Percentiles rank a stretch among this genome's conserved stretches.
phyloP scores from a whole-genome alignment of 2,888 invertebrate genomes.

The Campoletis raptor region DNA sequence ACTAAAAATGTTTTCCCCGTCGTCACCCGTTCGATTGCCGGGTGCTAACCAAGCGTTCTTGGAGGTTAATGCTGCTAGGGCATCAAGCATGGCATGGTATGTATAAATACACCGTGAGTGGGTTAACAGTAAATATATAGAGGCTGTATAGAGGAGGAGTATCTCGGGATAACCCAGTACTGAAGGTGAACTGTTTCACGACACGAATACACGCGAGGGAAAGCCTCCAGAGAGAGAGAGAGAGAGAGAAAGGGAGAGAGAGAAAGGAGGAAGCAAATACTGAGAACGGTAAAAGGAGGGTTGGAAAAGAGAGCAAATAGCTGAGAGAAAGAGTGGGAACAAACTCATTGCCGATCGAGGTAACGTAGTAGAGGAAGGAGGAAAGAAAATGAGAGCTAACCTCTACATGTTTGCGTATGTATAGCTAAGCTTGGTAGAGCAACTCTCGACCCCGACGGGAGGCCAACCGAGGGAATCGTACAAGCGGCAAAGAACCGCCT shows the following conservation, averaged over 20 bases:
- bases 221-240: slow-evolving; percentile 45
- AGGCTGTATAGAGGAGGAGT: slow-evolving; percentile 25
- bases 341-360: slow-evolving; percentile 53
- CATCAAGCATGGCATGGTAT: slow-evolving; percentile 51
- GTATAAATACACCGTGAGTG: slow-evolving; percentile 37
- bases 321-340: slow-evolving; percentile 62
- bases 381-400: slow-evolving; percentile 68
- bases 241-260: slow-evolving; percentile 43
- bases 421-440: slow-evolving; percentile 50
- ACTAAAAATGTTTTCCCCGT: slow-evolving; percentile 39
- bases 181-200: slow-evolving; percentile 68
- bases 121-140: slow-evolving; percentile 49
- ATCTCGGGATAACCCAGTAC: slow-evolving; percentile 53
- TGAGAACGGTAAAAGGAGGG: slow-evolving; percentile 35
- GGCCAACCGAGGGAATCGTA: slow-evolving; percentile 68
- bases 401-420: slow-evolving; percentile 17
- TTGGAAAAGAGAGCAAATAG: slow-evolving; percentile 70
- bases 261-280: slow-evolving; percentile 35
- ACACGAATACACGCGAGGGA: slow-evolving; percentile 72
- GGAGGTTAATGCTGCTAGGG: slow-evolving; percentile 36
- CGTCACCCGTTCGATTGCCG: slow-evolving; percentile 43
- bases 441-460: slow-evolving; percentile 65
- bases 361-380: slow-evolving; percentile 60
- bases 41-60: slow-evolving; percentile 24
- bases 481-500: slow-evolving; percentile 69